Conservation (phyloP, 1,140 invertebrate species). For the Antheraea mylitta region DNA sequence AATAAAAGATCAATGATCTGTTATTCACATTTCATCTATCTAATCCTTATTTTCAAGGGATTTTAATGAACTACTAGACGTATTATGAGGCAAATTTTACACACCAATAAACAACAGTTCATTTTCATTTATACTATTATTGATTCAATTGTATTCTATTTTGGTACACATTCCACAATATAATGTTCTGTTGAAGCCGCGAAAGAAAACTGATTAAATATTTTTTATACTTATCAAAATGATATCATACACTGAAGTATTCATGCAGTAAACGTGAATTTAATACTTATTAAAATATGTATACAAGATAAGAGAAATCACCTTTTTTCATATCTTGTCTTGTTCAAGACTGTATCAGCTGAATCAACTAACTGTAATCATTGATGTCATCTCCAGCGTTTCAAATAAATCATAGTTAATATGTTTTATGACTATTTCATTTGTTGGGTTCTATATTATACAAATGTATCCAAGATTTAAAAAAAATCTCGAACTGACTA, state of each 20-base stretch:
- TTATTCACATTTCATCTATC: too few relatives aligned
- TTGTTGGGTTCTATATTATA: background rate
- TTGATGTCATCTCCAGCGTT: background rate
- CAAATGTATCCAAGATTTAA: too few relatives aligned
- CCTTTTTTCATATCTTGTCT: background rate
- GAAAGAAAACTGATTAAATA: background rate
- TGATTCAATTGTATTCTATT: too few relatives aligned
- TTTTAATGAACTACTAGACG: too few relatives aligned
- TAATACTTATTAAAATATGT: background rate
- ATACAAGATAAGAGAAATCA: background rate
- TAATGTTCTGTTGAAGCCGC: too few relatives aligned
- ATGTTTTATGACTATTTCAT: background rate
- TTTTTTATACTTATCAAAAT: background rate
- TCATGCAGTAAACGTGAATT: background rate
- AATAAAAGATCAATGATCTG: too few relatives aligned
- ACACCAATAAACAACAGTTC: too few relatives aligned
- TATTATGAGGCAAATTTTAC: too few relatives aligned
- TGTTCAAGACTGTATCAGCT: background rate
- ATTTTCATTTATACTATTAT: too few relatives aligned
- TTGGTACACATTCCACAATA: too few relatives aligned
- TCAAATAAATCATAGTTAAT: background rate
- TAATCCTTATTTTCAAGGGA: too few relatives aligned
- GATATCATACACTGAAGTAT: background rate
- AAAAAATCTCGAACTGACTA: too few relatives aligned
- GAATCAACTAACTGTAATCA: background rate